These are phyloP conservation scores for Tachypleus tridentatus DNA, from an alignment of 1,140 invertebrate genomes.

Conservation along the genomic window DNA sequence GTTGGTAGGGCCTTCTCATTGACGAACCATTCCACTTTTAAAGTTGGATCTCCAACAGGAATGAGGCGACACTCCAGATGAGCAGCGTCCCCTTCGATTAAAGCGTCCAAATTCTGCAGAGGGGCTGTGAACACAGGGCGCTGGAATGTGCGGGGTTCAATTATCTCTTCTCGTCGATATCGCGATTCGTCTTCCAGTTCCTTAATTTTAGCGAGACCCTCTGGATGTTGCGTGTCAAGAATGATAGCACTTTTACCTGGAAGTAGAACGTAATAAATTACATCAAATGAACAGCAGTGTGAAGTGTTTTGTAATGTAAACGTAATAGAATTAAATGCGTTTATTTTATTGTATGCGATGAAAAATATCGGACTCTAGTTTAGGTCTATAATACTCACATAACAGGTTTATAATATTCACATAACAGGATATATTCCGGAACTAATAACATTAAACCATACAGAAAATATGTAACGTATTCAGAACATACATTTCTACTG, in stretches of 20 bases:
- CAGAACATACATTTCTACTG: too few species aligned
- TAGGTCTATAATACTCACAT: too few species aligned
- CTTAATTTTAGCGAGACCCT: conserved; percentile 80
- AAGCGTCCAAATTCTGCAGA: conserved; percentile 74
- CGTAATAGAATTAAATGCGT: too few species aligned
- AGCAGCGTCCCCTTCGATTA: conserved; percentile 80
- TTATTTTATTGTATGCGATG: too few species aligned
- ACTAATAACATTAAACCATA: too few species aligned
- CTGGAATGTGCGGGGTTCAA: conserved; percentile 71
- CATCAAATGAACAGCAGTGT: too few species aligned
- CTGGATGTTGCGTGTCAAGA: conserved; percentile 89
- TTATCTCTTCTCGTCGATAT: conserved; percentile 42
- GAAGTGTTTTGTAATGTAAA: too few species aligned
- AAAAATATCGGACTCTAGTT: too few species aligned
- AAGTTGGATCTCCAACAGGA: conserved; percentile 90
- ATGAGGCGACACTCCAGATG: conserved; percentile 95
- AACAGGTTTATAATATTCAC: too few species aligned
- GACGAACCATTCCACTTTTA: conserved; percentile 97
- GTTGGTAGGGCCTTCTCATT: conserved; percentile 80
- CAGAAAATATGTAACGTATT: too few species aligned
- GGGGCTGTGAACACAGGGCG: conserved; percentile 90
- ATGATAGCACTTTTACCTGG: conserved; percentile 46
- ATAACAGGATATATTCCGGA: too few species aligned
- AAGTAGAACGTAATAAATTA: not conserved
- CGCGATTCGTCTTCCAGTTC: conserved; percentile 56